phyloP scores from a whole-genome alignment of 2,797 vertebrate species.

The Enteromius trimaculatus region DNA sequence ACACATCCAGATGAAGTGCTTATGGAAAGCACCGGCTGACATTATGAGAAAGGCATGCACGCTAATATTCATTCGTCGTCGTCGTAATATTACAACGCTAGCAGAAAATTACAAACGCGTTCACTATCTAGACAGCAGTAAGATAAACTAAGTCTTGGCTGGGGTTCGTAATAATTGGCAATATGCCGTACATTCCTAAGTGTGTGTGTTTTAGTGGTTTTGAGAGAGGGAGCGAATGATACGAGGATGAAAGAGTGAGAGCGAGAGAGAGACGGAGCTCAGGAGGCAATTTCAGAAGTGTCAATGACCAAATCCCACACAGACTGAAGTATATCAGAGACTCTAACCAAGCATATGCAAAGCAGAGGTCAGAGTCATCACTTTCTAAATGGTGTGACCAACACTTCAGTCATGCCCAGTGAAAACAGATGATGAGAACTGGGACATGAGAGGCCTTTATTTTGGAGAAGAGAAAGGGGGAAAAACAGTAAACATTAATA shows the following conservation, averaged over 20 bases:
- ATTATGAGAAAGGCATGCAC: conserved; percentile 46
- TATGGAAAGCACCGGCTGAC: conserved; percentile 43
- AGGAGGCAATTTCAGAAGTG: conserved; percentile 73
- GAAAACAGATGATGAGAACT: conserved; percentile 64
- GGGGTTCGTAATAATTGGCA: conserved; percentile 29
- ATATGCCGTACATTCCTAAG: conserved; percentile 39
- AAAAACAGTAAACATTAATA: conserved; percentile 63
- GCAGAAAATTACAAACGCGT: conserved; percentile 52
- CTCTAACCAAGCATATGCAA: conserved; percentile 69
- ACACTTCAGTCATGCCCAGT: conserved; percentile 71
- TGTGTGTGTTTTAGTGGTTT: conserved; percentile 49
- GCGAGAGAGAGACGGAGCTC: conserved; percentile 36
- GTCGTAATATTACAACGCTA: conserved; percentile 48
- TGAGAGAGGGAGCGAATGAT: conserved; percentile 39
- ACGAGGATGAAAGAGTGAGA: conserved; percentile 34
- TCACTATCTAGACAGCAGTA: conserved; percentile 49
- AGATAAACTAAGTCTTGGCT: conserved; percentile 31
- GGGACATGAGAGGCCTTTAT: conserved; percentile 60
- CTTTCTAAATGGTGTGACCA: conserved; percentile 80
- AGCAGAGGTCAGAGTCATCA: conserved; percentile 72
- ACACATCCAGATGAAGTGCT: conserved; percentile 54
- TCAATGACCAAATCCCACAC: conserved; percentile 67
- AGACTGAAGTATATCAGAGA: conserved; percentile 57
- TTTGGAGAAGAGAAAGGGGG: conserved; percentile 45
- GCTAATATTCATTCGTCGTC: conserved; percentile 46